Conservation (phyloP, 2,113 vertebrate genomes). For the Sinocyclocheilus anophthalmus region DNA sequence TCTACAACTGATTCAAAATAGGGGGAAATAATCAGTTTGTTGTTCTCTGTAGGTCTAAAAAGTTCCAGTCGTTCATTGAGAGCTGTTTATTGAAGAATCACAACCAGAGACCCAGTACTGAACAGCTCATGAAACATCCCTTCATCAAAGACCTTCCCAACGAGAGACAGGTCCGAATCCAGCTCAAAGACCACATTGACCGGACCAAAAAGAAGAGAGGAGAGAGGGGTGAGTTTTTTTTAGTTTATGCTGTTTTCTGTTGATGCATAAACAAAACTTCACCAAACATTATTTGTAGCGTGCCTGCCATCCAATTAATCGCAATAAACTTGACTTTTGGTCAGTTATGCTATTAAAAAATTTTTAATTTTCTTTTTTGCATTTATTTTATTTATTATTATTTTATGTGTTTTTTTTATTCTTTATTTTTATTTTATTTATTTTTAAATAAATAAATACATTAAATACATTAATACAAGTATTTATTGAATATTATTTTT, state of each 20-base stretch:
- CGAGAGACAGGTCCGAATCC: conserved; percentile 96
- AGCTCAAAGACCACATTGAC: conserved; percentile 99
- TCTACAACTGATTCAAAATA: background rate
- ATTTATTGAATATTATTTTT: too few relatives aligned
- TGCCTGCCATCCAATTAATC: background rate
- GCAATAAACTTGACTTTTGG: background rate
- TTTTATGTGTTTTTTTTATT: too few relatives aligned
- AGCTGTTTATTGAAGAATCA: conserved; percentile 98
- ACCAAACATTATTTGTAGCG: background rate
- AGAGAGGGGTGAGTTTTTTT: conserved; percentile 80
- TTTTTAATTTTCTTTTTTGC: too few relatives aligned
- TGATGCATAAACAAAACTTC: background rate
- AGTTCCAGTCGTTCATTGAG: conserved; percentile 98
- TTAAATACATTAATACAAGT: too few relatives aligned
- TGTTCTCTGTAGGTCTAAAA: conserved; percentile 86
- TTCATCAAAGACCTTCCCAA: conserved; percentile 97
- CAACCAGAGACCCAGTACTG: conserved; percentile 91
- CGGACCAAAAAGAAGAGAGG: conserved; percentile 97
- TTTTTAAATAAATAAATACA: too few relatives aligned
- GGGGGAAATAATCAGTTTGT: background rate
- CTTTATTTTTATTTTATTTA: too few relatives aligned
- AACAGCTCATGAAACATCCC: conserved; percentile 96
- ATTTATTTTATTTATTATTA: too few relatives aligned
- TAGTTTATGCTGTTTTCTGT: background rate
- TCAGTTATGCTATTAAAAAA: too few relatives aligned